Percentiles rank a stretch among this genome's conserved stretches.
Evolutionary conservation across 2,113 vertebrate species (phyloP).

Genomic region (Hystrix cristata): DNA sequence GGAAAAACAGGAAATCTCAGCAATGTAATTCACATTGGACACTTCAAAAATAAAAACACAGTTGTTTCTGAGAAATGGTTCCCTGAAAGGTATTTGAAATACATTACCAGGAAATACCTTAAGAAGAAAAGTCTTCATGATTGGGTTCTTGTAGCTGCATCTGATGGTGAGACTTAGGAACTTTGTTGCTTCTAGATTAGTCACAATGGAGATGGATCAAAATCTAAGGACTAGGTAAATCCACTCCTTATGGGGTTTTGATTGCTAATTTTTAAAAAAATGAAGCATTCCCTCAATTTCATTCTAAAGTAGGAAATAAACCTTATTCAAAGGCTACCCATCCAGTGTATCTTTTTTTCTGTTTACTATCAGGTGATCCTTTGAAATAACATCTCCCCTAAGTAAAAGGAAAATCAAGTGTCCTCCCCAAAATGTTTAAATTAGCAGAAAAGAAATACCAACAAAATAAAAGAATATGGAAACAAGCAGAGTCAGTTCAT

Average conservation of each 20-base stretch:
- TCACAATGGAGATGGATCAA: constrained; percentile 88
- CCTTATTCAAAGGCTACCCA: constrained; percentile 24
- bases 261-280: background rate
- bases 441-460: constrained; percentile 36
- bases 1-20: constrained; percentile 95
- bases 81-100: constrained; percentile 96
- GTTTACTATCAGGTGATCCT: constrained; percentile 16
- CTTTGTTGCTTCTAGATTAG: constrained; percentile 97
- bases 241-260: background rate
- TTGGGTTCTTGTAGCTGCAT: constrained; percentile 84
- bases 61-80: constrained; percentile 93
- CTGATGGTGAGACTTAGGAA: background rate
- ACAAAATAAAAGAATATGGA: constrained; percentile 15
- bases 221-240: constrained; percentile 89
- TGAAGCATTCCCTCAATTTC: background rate
- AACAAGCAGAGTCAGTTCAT: background rate
- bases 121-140: constrained; percentile 97
- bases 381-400: constrained; percentile 26
- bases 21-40: constrained; percentile 92
- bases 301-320: constrained; percentile 44
- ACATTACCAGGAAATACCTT: constrained; percentile 96
- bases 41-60: constrained; percentile 95
- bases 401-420: constrained; percentile 52
- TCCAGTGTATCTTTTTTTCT: constrained; percentile 4
- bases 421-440: background rate